A percentile compares a stretch with the other conserved stretches of the same genome.
phyloP scores from a whole-genome alignment of 2,888 invertebrate species.

The Pyrrhosoma nymphula region DNA sequence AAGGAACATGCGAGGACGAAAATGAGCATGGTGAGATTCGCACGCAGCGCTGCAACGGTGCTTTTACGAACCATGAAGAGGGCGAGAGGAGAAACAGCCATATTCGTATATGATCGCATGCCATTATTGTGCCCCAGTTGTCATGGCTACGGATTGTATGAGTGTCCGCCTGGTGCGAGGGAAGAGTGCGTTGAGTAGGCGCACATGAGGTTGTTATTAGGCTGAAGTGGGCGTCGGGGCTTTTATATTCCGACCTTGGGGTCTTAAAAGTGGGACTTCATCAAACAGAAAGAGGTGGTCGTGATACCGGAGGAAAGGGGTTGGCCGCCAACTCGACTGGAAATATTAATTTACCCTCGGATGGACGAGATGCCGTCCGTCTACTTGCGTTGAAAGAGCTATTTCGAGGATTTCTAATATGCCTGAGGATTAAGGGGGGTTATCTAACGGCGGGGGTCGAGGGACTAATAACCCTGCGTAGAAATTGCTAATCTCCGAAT shows the following conservation, averaged over 20 bases:
- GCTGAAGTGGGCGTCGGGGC: neutral
- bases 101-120: neutral
- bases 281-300: neutral
- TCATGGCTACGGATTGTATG: constrained; percentile 26
- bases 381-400: neutral
- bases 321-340: neutral
- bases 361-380: neutral
- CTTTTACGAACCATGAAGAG: neutral
- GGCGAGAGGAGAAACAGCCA: neutral
- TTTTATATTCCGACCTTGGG: neutral
- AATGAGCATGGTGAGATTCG: neutral
- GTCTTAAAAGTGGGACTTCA: neutral
- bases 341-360: constrained; percentile 2
- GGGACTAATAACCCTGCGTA: constrained; percentile 7
- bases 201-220: neutral
- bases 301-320: neutral
- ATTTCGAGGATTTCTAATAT: neutral
- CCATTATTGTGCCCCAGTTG: neutral
- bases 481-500: constrained; percentile 16
- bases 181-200: neutral
- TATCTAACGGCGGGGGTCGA: neutral
- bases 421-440: neutral
- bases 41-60: neutral
- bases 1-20: too few species aligned
- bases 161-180: neutral